Evolutionary conservation across 1,140 invertebrate genomes (phyloP).

Genomic region (Drosophila kohkoa): DNA sequence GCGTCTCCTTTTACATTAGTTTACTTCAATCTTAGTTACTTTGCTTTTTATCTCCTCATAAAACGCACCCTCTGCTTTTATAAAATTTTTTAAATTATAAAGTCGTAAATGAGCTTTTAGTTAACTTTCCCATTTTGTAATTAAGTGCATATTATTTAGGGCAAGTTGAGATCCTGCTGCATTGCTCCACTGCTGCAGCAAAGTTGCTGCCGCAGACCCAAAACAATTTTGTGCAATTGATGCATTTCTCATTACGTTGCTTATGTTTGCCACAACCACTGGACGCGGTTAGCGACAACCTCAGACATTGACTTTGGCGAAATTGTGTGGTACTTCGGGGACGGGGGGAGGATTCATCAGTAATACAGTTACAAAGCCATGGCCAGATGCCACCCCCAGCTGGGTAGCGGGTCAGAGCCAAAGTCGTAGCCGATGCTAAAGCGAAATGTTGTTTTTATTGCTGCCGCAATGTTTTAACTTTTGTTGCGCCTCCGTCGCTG

Average conservation of each 20-base stretch:
- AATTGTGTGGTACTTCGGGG: slow-evolving; percentile 57
- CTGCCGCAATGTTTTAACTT: slow-evolving; percentile 81
- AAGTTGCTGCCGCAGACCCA: slow-evolving; percentile 16
- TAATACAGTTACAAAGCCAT: slow-evolving; percentile 60
- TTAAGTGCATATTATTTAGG: slow-evolving; percentile 20
- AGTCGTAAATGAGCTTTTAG: not conserved
- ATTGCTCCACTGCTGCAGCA: slow-evolving; percentile 8
- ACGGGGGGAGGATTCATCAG: slow-evolving; percentile 48
- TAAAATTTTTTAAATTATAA: not conserved
- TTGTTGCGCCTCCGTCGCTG: slow-evolving; percentile 52
- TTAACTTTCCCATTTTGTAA: not conserved
- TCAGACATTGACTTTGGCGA: slow-evolving; percentile 77
- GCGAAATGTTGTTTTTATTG: slow-evolving; percentile 77
- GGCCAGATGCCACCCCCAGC: slow-evolving; percentile 27
- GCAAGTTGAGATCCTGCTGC: slow-evolving; percentile 2
- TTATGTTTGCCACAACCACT: slow-evolving; percentile 19
- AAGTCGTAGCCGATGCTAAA: slow-evolving; percentile 55
- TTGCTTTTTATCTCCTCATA: not conserved
- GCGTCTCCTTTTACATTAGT: too few relatives aligned
- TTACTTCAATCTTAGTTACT: too few relatives aligned
- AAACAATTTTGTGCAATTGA: slow-evolving; percentile 52
- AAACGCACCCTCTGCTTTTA: not conserved
- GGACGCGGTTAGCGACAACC: slow-evolving; percentile 50
- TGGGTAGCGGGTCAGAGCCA: slow-evolving; percentile 12
- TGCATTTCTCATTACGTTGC: slow-evolving; percentile 60